These are phyloP conservation scores for Zonotrichia leucophrys DNA, from an alignment of 2,113 vertebrate genomes.

Conservation along the genomic window DNA sequence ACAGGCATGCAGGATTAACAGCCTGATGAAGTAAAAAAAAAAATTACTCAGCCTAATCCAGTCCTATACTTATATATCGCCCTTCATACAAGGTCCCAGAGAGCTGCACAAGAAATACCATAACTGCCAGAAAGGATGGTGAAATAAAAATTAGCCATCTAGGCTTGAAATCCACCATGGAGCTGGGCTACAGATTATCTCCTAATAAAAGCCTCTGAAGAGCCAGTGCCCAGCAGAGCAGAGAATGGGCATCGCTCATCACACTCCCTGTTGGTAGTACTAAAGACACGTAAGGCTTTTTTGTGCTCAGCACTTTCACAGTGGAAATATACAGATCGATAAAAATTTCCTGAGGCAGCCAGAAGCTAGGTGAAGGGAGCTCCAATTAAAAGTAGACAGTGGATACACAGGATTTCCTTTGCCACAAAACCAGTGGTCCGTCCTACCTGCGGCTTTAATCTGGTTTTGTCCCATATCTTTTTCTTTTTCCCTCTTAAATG, in stretches of 20 bases:
- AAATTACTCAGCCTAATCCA: conserved; percentile 70
- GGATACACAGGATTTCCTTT: not conserved
- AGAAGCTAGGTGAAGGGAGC: not conserved
- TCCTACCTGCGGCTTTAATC: not conserved
- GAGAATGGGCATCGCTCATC: not conserved
- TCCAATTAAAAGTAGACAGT: not conserved
- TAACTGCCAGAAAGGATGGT: not conserved
- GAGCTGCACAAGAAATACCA: not conserved
- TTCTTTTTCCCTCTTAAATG: not conserved
- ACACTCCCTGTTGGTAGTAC: fast-evolving
- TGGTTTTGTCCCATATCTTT: not conserved
- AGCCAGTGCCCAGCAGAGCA: not conserved
- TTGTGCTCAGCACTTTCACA: not conserved
- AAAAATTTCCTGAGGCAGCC: not conserved
- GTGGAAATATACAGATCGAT: not conserved
- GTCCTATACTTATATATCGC: not conserved
- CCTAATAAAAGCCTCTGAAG: not conserved
- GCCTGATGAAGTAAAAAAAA: conserved; percentile 77
- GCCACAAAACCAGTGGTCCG: not conserved
- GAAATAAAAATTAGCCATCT: not conserved
- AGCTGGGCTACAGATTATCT: not conserved
- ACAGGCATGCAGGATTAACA: conserved; percentile 81
- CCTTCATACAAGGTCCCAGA: conserved; percentile 48
- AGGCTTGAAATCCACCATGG: not conserved
- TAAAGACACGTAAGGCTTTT: not conserved